Evolutionary conservation across 2,797 vertebrate species (phyloP), one percentile per base, ranked within the genome.

Genomic region (Sciurus carolinensis): DNA sequence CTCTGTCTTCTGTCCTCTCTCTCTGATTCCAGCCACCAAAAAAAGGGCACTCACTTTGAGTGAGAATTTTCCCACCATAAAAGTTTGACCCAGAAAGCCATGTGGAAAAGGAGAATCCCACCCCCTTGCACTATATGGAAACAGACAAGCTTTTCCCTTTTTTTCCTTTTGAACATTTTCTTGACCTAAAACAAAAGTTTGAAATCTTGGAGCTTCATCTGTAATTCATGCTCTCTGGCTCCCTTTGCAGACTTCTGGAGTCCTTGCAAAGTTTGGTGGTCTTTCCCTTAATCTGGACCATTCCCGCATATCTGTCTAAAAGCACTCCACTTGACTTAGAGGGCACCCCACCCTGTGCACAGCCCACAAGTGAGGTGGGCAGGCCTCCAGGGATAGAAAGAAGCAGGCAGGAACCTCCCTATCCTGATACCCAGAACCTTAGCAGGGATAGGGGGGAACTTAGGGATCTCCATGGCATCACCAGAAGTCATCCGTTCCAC

Each of bases 21-120:
- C 79, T 98, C 97, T 97, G 95, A 96, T 98, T 96, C 97, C 96
- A 98, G 91, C 97, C 97, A 97, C 85, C 97, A 97, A 97, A 97
- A 47, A 47, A 47, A 47, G 9, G 98, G 95, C 96, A 97, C 97
- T 98, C 98, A 98, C 64, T 98, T 95, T 97, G 96, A 97, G 98
- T 97, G 98, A 96, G 94, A 97, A 94, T 97, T 97, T 98, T 98
- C 97, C 97, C 90, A 97, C 90, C 96, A 42, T 89, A 84, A 96
- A 96, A 89, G 72, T 81, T 57, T 0, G 57, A 81, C 73, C 88
- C 59, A 82, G 69, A 92, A 97, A 93, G 94, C 95, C 54, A 36
- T 54, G 47, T 95, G 86, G 95, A 91, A 80, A 85, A 95, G 94
- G 86, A 94, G 94, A 91, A 33, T 80, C 87, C 50, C 22, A 28